Conservation (phyloP, 2,797 vertebrate genomes). For the Smutsia temminckii region DNA sequence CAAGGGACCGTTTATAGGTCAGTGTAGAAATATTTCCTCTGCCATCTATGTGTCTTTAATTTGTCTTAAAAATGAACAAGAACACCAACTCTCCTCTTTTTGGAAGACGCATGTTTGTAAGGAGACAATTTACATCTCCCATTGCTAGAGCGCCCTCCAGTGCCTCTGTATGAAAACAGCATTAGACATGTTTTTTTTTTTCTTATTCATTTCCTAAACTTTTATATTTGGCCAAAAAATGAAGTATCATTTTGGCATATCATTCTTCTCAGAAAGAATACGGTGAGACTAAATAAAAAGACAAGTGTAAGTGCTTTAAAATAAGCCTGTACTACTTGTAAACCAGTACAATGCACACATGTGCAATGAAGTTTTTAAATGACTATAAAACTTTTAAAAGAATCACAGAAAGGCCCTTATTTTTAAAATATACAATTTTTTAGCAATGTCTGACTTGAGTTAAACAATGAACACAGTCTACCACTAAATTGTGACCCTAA, state of each 20-base stretch:
- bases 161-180: constrained; percentile 72
- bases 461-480: background rate
- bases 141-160: constrained; percentile 85
- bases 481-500: background rate
- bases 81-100: constrained; percentile 68
- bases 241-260: background rate
- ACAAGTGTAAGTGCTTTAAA: background rate
- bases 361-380: background rate
- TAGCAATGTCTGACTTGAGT: background rate
- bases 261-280: constrained; percentile 7
- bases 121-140: constrained; percentile 59
- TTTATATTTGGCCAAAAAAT: background rate
- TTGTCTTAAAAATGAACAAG: constrained; percentile 60
- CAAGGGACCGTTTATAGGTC: background rate
- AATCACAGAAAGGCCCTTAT: background rate
- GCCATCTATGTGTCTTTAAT: constrained; percentile 28
- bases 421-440: background rate
- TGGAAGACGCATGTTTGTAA: constrained; percentile 6
- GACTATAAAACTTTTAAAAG: background rate
- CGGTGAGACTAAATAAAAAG: constrained; percentile 16
- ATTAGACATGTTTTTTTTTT: background rate
- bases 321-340: background rate
- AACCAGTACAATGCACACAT: background rate
- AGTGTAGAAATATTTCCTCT: constrained; percentile 29
- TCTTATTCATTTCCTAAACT: background rate